phyloP scores from a whole-genome alignment of 2,888 invertebrate genomes.

The Limnephilus lunatus region DNA sequence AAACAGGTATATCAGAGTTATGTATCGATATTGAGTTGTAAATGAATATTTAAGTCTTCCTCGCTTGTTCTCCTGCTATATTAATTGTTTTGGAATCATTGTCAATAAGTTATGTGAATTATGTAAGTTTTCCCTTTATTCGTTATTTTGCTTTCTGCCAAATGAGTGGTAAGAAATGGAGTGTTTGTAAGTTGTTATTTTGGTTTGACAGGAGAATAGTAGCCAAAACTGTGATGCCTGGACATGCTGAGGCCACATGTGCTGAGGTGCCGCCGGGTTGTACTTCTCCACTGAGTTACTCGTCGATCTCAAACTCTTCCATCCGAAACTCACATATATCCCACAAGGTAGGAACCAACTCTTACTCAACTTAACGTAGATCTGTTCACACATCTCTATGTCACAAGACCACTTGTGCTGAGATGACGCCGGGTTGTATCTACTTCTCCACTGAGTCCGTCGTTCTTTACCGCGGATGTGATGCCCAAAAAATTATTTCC shows the following conservation, averaged over 20 bases:
- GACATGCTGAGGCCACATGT: conserved; percentile 78
- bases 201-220: conserved; percentile 64
- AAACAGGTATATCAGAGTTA: background rate
- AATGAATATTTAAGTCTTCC: background rate
- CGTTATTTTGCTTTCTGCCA: background rate
- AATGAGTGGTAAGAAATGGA: background rate
- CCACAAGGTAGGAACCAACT: conserved; percentile 72
- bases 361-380: background rate
- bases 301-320: conserved; percentile 78
- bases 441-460: conserved; percentile 77
- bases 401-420: conserved; percentile 75
- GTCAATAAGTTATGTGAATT: background rate
- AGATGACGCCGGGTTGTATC: conserved; percentile 73
- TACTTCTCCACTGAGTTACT: conserved; percentile 77
- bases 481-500: too few relatives aligned
- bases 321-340: conserved; percentile 77
- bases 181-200: background rate
- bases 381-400: conserved; percentile 73
- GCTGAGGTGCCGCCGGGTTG: conserved; percentile 78
- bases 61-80: background rate
- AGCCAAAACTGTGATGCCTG: conserved; percentile 77
- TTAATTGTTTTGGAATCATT: background rate
- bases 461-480: too few relatives aligned
- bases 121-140: background rate
- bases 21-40: background rate